A percentile compares a stretch with the other conserved stretches of the same genome.
phyloP scores from a whole-genome alignment of 2,888 invertebrate genomes.

The Lasiommata megera region DNA sequence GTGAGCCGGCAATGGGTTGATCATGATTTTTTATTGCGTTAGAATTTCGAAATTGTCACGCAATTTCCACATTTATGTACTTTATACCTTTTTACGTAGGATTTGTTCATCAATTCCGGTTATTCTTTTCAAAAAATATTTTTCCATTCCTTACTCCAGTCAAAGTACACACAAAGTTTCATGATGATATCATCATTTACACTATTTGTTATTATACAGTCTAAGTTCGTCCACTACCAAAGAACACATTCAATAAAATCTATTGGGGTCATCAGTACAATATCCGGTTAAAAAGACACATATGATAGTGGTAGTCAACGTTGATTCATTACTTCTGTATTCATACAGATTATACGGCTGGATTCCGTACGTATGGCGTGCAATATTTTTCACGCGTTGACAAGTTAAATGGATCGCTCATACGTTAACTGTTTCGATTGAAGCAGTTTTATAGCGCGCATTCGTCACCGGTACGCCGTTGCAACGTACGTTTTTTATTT shows the following conservation, averaged over 20 bases:
- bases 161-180: too few species aligned
- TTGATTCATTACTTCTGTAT: slow-evolving; percentile 20
- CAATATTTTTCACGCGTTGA: slow-evolving; percentile 26
- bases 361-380: slow-evolving; percentile 14
- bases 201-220: too few species aligned
- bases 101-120: too few species aligned
- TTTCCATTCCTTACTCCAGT: too few species aligned
- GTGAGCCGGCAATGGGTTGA: too few species aligned
- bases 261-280: slow-evolving; percentile 4
- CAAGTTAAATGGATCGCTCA: slow-evolving; percentile 24
- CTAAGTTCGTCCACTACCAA: too few species aligned
- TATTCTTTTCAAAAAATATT: too few species aligned
- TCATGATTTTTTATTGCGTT: too few species aligned
- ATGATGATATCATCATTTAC: too few species aligned
- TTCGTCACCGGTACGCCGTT: slow-evolving; percentile 12
- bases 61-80: too few species aligned
- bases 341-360: slow-evolving; percentile 20
- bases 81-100: too few species aligned
- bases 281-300: not conserved
- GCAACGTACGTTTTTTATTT: not conserved
- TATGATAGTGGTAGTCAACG: not conserved
- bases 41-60: too few species aligned
- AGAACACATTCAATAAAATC: not conserved
- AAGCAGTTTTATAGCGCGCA: slow-evolving; percentile 24
- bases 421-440: slow-evolving; percentile 26